Evolutionary conservation across 2,113 vertebrate genomes (phyloP), one percentile per base, ranked within the genome.

Genomic region (Ardeotis arabs): DNA sequence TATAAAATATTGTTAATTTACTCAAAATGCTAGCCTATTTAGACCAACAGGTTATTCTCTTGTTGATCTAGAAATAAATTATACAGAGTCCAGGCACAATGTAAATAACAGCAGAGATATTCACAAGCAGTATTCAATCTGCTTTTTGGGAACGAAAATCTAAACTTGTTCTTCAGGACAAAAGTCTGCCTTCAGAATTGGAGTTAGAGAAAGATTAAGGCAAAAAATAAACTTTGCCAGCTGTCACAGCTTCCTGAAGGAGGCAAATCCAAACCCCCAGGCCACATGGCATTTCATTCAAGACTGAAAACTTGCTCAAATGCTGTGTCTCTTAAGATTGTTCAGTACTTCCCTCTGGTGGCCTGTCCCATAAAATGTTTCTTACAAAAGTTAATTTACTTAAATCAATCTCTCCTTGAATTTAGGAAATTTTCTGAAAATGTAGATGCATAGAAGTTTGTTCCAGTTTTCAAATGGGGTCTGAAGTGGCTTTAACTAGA

Each of bases 241-340:
- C 79, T 79, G 33, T 69, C 35, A 90, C 18, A 93, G 29, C 24
- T 93, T 87, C 53, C 63, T 83, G 19, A 79, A 41, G 90, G 49
- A 88, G 13, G 27, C 12, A 82, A 84, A 68, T 79, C 78, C 28
- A 63, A 69, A 13, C 3, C 31, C 4, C 17, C 9, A 19, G 76
- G 17, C 67, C 53, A 39, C 52, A 90, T n/a, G 39, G n/a, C n/a
- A 66, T 80, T 88, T 85, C 82, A 84, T 83, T 83, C 41, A 88
- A 76, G 82, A 93, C 62, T 88, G 67, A 96, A 93, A 93, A 88
- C 45, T 83, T 92, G 67, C 78, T 87, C 85, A 83, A 85, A 83
- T 73, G 9, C 3, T 44, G 8, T 7, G 20, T 29, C 63, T 76
- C 17, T 44, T 39, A 85, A 31, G 22, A 52, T 21, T 76, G 66